Percentiles rank a stretch among this genome's conserved stretches.
Conservation (phyloP, 2,888 invertebrate genomes). For the Melangyna quadrimaculata region DNA sequence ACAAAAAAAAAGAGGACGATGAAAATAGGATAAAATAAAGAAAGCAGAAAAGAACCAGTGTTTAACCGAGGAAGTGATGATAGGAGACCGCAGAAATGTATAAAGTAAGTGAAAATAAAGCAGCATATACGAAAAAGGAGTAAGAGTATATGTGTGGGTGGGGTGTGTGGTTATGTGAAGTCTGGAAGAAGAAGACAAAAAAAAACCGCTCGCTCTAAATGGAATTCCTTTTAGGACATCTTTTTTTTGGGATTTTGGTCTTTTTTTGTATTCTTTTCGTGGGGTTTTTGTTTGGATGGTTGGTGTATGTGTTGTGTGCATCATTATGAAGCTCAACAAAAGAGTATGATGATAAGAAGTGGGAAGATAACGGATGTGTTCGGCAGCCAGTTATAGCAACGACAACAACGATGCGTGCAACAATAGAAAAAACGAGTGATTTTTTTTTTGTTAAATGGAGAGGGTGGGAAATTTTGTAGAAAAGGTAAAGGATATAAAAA, state of each 20-base stretch:
- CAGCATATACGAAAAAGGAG: constrained; percentile 23
- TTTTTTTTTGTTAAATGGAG: neutral
- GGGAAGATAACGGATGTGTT: constrained; percentile 61
- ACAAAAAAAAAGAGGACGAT: constrained; percentile 22
- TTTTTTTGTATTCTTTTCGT: neutral
- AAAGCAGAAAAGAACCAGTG: constrained; percentile 28
- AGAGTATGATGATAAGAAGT: constrained; percentile 51
- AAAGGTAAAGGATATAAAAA: constrained; percentile 34
- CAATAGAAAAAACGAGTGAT: constrained; percentile 55
- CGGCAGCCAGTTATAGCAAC: constrained; percentile 5
- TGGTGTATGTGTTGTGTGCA: constrained; percentile 59
- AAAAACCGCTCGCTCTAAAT: constrained; percentile 59
- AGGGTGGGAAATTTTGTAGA: neutral
- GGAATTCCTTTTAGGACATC: constrained; percentile 64
- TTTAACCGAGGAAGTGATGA: constrained; percentile 61
- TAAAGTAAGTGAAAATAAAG: constrained; percentile 67
- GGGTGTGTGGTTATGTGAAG: too few species aligned
- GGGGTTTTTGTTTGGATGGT: constrained; percentile 8
- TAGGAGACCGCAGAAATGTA: constrained; percentile 63
- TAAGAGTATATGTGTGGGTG: neutral
- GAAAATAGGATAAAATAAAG: constrained; percentile 10
- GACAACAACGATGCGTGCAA: constrained; percentile 40
- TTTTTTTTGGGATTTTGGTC: constrained; percentile 21
- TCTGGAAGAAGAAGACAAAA: constrained; percentile 30
- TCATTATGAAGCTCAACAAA: constrained; percentile 65